phyloP scores from a whole-genome alignment of 1,140 invertebrate genomes.

The Zaprionus taronus region DNA sequence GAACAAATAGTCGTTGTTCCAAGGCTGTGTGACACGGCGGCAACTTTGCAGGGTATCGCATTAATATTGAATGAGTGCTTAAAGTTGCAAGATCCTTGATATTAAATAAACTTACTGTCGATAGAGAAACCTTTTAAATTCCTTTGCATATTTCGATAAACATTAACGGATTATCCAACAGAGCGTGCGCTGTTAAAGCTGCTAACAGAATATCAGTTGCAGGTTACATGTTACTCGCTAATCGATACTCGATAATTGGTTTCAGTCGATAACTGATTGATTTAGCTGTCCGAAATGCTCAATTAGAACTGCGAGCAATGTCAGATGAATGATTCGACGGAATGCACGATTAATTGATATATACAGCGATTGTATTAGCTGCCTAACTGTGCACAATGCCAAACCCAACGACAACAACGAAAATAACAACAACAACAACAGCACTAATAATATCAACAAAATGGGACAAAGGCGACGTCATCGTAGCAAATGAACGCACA shows the following conservation, averaged over 20 bases:
- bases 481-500: slow-evolving; percentile 31
- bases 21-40: background rate
- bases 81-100: background rate
- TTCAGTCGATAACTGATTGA: slow-evolving; percentile 15
- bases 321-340: slow-evolving; percentile 19
- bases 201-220: background rate
- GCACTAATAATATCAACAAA: slow-evolving; percentile 4
- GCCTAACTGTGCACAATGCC: slow-evolving; percentile 10
- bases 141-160: background rate
- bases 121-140: background rate
- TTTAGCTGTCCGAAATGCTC: slow-evolving; percentile 8
- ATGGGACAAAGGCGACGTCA: slow-evolving; percentile 8
- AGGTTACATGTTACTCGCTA: background rate
- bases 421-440: slow-evolving; percentile 9
- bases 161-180: background rate
- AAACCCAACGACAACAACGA: background rate
- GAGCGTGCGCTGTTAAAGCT: background rate
- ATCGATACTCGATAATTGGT: slow-evolving; percentile 1
- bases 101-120: background rate
- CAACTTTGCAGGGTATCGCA: background rate
- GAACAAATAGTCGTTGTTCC: slow-evolving; percentile 8
- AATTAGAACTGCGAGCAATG: background rate
- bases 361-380: slow-evolving; percentile 29
- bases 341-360: slow-evolving; percentile 37
- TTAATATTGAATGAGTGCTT: background rate